Conservation (phyloP, 2,797 vertebrate genomes). For the Esox lucius region DNA sequence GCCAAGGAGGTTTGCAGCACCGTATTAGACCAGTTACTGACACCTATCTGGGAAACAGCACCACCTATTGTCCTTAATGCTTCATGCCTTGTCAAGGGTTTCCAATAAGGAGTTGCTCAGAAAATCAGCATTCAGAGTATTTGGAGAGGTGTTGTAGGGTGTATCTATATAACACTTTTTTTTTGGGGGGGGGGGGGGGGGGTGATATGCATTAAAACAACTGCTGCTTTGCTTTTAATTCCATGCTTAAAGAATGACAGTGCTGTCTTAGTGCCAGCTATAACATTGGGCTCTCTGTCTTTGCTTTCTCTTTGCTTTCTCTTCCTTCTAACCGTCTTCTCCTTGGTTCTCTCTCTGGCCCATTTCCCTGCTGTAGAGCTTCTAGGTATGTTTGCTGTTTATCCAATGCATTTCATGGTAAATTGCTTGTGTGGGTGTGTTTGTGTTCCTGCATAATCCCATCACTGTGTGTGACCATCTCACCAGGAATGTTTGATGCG, state of each 20-base stretch:
- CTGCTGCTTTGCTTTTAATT: slow-evolving; percentile 22
- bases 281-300: slow-evolving; percentile 66
- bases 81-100: slow-evolving; percentile 14
- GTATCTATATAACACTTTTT: not conserved
- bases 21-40: not conserved
- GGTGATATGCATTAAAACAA: slow-evolving; percentile 37
- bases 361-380: slow-evolving; percentile 66
- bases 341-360: slow-evolving; percentile 41
- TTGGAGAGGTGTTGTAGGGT: not conserved
- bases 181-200: too few relatives aligned
- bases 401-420: slow-evolving; percentile 13
- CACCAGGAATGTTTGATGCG: slow-evolving; percentile 18
- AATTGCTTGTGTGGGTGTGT: slow-evolving; percentile 18
- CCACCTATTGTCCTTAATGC: slow-evolving; percentile 51
- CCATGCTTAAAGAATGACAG: slow-evolving; percentile 24
- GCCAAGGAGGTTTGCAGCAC: too few relatives aligned
- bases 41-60: slow-evolving; percentile 18
- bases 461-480: slow-evolving; percentile 1
- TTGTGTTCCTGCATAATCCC: not conserved
- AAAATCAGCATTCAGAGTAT: not conserved
- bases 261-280: slow-evolving; percentile 40
- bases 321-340: slow-evolving; percentile 20
- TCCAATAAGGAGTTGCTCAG: not conserved
- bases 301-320: slow-evolving; percentile 25
- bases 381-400: slow-evolving; percentile 67